Conservation (phyloP, 2,797 vertebrate species). For the Xenopus petersii region DNA sequence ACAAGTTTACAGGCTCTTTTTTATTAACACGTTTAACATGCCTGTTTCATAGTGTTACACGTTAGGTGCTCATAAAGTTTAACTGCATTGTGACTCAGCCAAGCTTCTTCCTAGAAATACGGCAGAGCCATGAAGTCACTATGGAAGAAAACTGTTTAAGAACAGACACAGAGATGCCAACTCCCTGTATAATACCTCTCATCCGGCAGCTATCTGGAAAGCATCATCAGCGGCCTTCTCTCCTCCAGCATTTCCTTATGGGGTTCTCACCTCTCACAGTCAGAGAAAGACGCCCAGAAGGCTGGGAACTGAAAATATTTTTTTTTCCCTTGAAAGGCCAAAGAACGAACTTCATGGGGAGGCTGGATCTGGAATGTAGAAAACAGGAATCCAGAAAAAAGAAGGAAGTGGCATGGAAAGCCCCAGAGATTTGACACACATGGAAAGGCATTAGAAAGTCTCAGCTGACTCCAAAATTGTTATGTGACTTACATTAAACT, state of each 20-base stretch:
- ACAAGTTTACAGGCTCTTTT: slow-evolving; percentile 46
- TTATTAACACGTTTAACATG: slow-evolving; percentile 49
- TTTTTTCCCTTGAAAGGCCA: slow-evolving; percentile 27
- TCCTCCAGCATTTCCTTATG: slow-evolving; percentile 20
- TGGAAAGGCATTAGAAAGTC: slow-evolving; percentile 8
- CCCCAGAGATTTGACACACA: slow-evolving; percentile 19
- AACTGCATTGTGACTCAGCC: slow-evolving; percentile 37
- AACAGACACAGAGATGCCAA: slow-evolving; percentile 47
- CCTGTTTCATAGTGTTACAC: slow-evolving; percentile 49
- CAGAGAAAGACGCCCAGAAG: slow-evolving; percentile 35
- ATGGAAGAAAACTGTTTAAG: slow-evolving; percentile 28
- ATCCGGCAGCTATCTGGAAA: slow-evolving; percentile 44
- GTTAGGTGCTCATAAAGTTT: slow-evolving; percentile 47
- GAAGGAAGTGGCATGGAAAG: slow-evolving; percentile 20
- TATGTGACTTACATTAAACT: slow-evolving; percentile 13
- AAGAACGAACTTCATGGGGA: slow-evolving; percentile 31
- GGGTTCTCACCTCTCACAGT: slow-evolving; percentile 39
- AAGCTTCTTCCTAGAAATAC: slow-evolving; percentile 33
- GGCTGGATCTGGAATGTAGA: slow-evolving; percentile 10
- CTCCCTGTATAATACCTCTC: slow-evolving; percentile 42
- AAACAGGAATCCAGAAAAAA: slow-evolving; percentile 19
- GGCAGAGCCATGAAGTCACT: slow-evolving; percentile 32
- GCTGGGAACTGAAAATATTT: slow-evolving; percentile 21
- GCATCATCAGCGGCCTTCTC: slow-evolving; percentile 32
- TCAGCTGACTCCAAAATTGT: slow-evolving; percentile 12